These are phyloP conservation scores for Artibeus jamaicensis DNA, from an alignment of 2,797 vertebrate genomes.

Conservation along the genomic window DNA sequence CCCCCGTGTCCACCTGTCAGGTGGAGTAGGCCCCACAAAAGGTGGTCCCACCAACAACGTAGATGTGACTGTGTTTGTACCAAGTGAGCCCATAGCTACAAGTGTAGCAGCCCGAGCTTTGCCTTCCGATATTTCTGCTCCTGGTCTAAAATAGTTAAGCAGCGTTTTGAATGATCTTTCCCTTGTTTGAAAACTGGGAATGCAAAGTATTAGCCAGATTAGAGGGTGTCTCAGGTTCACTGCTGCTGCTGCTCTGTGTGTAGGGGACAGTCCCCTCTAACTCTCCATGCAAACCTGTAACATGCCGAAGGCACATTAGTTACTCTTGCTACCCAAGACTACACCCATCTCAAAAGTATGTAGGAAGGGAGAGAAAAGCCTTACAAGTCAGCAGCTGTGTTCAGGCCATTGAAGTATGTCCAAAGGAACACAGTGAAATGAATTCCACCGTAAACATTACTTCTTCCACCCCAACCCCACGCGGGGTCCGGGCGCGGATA, in stretches of 20 bases:
- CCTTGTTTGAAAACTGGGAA: slow-evolving; percentile 10
- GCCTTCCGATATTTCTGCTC: neutral
- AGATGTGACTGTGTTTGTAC: neutral
- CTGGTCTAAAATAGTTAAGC: neutral
- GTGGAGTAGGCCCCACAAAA: neutral
- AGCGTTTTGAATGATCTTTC: neutral
- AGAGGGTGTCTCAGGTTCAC: neutral
- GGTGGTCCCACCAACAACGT: neutral
- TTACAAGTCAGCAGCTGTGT: neutral
- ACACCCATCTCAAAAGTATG: neutral
- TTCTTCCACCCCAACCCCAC: neutral
- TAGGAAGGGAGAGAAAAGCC: neutral
- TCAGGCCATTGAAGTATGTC: neutral
- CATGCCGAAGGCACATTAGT: neutral
- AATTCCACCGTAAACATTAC: neutral
- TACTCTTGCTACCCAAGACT: neutral
- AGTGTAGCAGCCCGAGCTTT: neutral
- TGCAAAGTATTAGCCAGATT: neutral
- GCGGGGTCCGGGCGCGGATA: neutral
- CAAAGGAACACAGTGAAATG: neutral
- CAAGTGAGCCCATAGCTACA: neutral
- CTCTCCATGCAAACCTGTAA: neutral
- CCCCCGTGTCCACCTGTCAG: neutral
- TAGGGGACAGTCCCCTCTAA: neutral
- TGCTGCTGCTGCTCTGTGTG: neutral